These are phyloP conservation scores for Coturnix japonica DNA, from an alignment of 2,113 vertebrate genomes.

Conservation along the genomic window DNA sequence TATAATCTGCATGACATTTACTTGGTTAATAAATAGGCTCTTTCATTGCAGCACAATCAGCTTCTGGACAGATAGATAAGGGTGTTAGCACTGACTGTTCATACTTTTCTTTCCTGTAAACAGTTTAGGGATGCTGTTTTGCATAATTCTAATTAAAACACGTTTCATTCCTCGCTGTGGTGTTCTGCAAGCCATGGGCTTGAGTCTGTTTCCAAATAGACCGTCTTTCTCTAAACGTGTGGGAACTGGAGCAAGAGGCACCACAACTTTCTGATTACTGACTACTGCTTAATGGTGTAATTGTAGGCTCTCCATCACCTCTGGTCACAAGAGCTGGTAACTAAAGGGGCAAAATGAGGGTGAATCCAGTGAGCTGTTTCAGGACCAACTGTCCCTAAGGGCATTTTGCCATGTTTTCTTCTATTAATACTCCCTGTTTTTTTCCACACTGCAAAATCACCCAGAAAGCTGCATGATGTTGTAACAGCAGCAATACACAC, in stretches of 20 bases:
- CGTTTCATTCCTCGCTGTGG: neutral
- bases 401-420: neutral
- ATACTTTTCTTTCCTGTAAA: neutral
- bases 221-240: neutral
- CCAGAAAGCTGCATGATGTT: neutral
- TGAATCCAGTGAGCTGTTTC: neutral
- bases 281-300: neutral
- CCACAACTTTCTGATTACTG: neutral
- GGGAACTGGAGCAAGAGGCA: neutral
- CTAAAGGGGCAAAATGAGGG: rapidly evolving
- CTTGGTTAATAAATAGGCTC: neutral
- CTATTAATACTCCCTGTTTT: neutral
- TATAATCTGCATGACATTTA: neutral
- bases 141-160: neutral
- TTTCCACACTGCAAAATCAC: neutral
- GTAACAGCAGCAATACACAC: neutral
- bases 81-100: neutral
- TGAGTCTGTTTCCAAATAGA: neutral
- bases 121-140: neutral
- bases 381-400: neutral
- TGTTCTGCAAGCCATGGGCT: neutral
- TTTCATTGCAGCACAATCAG: rapidly evolving
- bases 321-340: neutral
- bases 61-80: neutral
- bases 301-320: rapidly evolving